Conservation (phyloP, 2,797 vertebrate species). For the Gorsachius magnificus region DNA sequence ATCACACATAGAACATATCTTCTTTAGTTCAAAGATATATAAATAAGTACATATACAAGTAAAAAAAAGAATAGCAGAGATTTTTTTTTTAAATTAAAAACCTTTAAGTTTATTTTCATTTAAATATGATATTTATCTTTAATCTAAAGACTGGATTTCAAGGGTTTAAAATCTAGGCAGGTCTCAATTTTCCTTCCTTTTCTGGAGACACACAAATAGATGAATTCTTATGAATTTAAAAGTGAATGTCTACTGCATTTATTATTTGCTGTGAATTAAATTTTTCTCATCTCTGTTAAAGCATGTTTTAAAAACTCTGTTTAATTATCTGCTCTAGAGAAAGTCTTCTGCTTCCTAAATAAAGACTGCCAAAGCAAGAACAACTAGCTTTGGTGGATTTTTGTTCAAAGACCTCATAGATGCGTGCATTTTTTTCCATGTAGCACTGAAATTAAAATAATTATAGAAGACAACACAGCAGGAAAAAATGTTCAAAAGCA, state of each 20-base stretch:
- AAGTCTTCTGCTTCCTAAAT: not conserved
- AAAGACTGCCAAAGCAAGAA: not conserved
- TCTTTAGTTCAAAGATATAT: not conserved
- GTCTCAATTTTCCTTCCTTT: not conserved
- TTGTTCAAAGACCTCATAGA: not conserved
- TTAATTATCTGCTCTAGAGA: not conserved
- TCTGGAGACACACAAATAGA: not conserved
- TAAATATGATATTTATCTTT: not conserved
- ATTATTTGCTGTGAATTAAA: not conserved
- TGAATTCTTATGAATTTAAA: not conserved
- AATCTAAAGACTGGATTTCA: not conserved
- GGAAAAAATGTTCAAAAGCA: not conserved
- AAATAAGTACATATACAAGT: not conserved
- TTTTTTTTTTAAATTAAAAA: not conserved
- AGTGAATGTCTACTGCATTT: not conserved
- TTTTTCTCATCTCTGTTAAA: not conserved
- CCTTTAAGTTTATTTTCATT: not conserved
- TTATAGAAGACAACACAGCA: not conserved
- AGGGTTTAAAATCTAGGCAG: not conserved
- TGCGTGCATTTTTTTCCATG: not conserved
- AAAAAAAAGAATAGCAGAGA: not conserved
- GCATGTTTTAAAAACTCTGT: not conserved
- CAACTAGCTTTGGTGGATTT: not conserved
- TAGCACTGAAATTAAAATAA: not conserved
- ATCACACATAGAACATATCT: not conserved